These are phyloP conservation scores for Lochmaea crataegi DNA, from an alignment of 2,888 invertebrate species.

Conservation along the genomic window DNA sequence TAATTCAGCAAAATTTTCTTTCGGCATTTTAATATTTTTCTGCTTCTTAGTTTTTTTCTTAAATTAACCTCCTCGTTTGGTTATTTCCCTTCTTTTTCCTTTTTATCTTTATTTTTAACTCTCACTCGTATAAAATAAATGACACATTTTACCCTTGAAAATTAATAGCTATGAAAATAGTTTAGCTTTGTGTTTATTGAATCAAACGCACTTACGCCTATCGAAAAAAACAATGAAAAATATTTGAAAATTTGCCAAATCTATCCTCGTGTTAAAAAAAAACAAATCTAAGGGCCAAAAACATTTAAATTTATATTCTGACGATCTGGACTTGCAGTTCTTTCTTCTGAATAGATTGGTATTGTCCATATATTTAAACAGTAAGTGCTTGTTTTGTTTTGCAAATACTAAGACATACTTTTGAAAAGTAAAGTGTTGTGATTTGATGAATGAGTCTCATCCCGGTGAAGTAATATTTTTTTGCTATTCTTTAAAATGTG, in stretches of 20 bases:
- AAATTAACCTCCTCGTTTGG: no score
- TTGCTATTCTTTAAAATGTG: no score
- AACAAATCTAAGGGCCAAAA: constrained; percentile 16
- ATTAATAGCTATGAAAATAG: constrained; percentile 6
- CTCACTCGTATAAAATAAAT: constrained; percentile 1
- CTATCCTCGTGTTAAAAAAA: constrained; percentile 9
- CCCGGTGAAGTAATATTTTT: no score
- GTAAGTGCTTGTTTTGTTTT: no score
- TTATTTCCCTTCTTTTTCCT: background rate
- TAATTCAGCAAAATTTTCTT: no score
- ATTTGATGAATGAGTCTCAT: no score
- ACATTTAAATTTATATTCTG: background rate
- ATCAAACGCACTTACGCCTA: background rate
- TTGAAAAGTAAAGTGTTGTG: no score
- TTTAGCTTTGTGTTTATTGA: constrained; percentile 6
- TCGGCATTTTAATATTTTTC: no score
- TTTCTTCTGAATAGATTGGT: background rate
- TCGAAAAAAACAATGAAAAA: constrained; percentile 6
- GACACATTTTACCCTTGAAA: background rate
- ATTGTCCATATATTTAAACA: no score
- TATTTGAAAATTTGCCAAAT: constrained; percentile 25
- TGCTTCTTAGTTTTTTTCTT: no score
- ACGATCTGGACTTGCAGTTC: background rate
- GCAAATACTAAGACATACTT: no score
- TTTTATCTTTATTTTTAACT: background rate